Evolutionary conservation across 2,113 vertebrate species (phyloP), one percentile per base, ranked within the genome.

Genomic region (Dipodomys ordii): DNA sequence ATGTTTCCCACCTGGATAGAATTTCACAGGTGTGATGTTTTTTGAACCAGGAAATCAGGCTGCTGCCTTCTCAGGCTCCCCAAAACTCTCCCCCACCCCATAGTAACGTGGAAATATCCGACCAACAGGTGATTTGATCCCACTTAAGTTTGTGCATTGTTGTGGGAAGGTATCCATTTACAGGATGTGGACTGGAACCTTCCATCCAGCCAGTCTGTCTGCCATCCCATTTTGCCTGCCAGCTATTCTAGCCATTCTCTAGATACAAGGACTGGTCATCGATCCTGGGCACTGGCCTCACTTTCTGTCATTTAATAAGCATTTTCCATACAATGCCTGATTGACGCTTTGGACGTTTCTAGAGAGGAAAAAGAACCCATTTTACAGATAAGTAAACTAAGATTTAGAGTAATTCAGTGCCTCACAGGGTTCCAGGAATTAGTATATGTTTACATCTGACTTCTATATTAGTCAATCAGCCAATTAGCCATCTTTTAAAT

Each of bases 1-100:
- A 82, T 93, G 90, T 83, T 94, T 96, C 95, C 96, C 95, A 95
- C 94, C 94, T 83, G 93, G 94, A 19, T 95, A 30, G 25, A 88
- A 81, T 97, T 97, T 95, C 97, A 93, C 95, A 96, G 96, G 93
- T 96, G 88, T 88, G 94, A 96, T 92, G 39, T 39, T 39, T 96
- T 95, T 90, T 83, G 93, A 96, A 95, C 95, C 92, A 86, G 96
- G 96, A 95, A 96, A 77, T 92, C 57, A 67, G 88, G 64, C 90
- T 67, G 64, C 90, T 67, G 69, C 79, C 12, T 74, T 93, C 79
- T 88, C 44, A 60, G 71, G 35, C 32, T 92, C 72, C 72, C 8
- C 22, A 87, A 39, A 67, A 80, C 83, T 0, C 28, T 90, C 90
- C 92, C 88, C 92, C 81, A 68, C 46, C 82, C 71, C 84, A 13